Conservation (phyloP, 2,888 invertebrate genomes). For the Lucinisca nassula region DNA sequence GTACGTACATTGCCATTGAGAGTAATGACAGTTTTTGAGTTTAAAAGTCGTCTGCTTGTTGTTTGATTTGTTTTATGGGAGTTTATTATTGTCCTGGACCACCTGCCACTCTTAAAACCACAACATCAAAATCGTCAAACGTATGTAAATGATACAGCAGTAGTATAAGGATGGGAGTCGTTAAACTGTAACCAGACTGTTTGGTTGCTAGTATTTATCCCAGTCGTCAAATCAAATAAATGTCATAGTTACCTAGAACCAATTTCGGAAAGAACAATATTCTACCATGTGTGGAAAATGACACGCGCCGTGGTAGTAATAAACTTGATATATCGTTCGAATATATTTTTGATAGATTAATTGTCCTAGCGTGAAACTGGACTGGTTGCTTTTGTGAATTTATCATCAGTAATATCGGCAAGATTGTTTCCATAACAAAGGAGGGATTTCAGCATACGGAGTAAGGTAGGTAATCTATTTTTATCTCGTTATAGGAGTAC, state of each 20-base stretch:
- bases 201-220: neutral
- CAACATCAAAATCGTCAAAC: constrained; percentile 67
- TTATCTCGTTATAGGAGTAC: neutral
- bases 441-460: neutral
- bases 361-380: constrained; percentile 10
- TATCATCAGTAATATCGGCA: neutral
- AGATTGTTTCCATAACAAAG: neutral
- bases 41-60: constrained; percentile 15
- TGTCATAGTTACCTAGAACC: constrained; percentile 4
- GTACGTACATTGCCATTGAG: neutral
- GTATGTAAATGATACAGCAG: constrained; percentile 69
- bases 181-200: neutral
- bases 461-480: neutral
- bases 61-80: constrained; percentile 66
- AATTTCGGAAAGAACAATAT: neutral
- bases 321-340: constrained; percentile 20
- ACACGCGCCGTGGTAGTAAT: constrained; percentile 4
- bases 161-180: neutral
- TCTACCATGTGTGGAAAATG: constrained; percentile 13
- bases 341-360: constrained; percentile 17
- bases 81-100: constrained; percentile 58
- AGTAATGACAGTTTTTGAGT: neutral
- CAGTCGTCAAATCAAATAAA: neutral
- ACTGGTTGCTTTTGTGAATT: constrained; percentile 6
- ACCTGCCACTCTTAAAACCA: constrained; percentile 63